Base-by-base conservation (phyloP, 2,113 vertebrate genomes). In the Mesitornis unicolor region DNA sequence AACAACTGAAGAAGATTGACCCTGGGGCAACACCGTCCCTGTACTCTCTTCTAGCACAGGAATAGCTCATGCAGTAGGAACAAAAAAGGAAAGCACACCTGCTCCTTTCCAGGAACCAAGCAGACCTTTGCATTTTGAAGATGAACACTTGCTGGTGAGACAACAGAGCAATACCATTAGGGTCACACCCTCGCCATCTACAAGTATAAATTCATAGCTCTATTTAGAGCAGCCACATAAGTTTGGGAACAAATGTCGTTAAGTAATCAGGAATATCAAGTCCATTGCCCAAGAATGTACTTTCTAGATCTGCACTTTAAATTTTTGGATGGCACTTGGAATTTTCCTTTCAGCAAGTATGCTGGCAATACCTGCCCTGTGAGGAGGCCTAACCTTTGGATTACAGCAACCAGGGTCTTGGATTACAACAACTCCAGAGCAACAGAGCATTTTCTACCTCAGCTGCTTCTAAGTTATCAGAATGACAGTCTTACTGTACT, bases 391-490 rank as follows among this genome's bases (percentile, higher is more conserved):
- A 17, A 54, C 11, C 10, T n/a, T 28, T 13, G 26, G 19, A 6
- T n/a, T 31, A n/a, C 21, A 65, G 63, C 0, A 0, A 48, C 16
- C 21, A 11, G 15, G 9, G 11, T 0, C 2, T 3, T 4, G 0
- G 10, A n/a, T 47, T 11, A 16, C 68, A 78, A 10, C 24, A n/a
- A 0, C 19, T 43, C 13, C 42, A 47, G 18, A 47, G 22, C 10
- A n/a, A 65, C 43, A 9, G 16, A 21, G 26, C 54, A 21, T 31
- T 6, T 4, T 0, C 7, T 18, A 21, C 8, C 11, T 13, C 25
- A 36, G 17, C 8, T 22, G 16, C 38, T 69, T 48, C 26, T 71
- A 51, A 56, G 24, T 31, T 9, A 63, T 2, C 29, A 11, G 21
- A 65, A n/a, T 2, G 8, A 31, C 3, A 54, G 47, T 43, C 40